A percentile compares a stretch with the other conserved stretches of the same genome.
These are phyloP conservation scores for Disparrhopalites patrizii DNA, from an alignment of 2,888 invertebrate genomes.

Conservation along the genomic window DNA sequence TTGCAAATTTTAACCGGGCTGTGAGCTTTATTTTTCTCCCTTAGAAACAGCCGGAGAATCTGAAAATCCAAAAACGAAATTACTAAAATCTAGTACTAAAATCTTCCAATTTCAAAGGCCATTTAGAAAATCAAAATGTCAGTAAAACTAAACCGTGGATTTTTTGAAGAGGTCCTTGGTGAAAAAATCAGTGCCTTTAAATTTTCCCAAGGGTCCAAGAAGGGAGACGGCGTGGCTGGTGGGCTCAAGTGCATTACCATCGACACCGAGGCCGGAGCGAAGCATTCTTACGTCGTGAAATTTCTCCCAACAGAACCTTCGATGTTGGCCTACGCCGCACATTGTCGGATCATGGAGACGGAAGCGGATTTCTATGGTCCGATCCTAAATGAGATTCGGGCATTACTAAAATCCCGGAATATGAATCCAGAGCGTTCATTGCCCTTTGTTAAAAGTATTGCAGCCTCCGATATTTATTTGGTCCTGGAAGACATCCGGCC, in stretches of 20 bases:
- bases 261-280: constrained; percentile 14
- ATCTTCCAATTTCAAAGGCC: no score
- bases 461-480: constrained; percentile 9
- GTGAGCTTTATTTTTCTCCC: no score
- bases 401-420: constrained; percentile 5
- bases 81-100: no score
- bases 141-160: no score
- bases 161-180: no score
- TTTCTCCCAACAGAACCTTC: constrained; percentile 8
- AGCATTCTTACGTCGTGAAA: constrained; percentile 22
- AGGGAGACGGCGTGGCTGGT: constrained; percentile 29
- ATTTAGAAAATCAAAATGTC: no score
- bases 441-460: constrained; percentile 26
- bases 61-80: no score
- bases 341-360: constrained; percentile 2
- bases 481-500: constrained; percentile 38
- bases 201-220: constrained; percentile 24
- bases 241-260: constrained; percentile 10
- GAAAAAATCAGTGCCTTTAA: constrained; percentile 14
- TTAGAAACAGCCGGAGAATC: no score
- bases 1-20: no score
- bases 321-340: neutral
- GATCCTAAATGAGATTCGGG: constrained; percentile 14
- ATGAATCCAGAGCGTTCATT: neutral
- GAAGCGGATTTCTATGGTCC: constrained; percentile 27